Evolutionary conservation across 2,888 invertebrate genomes (phyloP), one percentile per base, ranked within the genome.

Genomic region (Drosophila picticornis): DNA sequence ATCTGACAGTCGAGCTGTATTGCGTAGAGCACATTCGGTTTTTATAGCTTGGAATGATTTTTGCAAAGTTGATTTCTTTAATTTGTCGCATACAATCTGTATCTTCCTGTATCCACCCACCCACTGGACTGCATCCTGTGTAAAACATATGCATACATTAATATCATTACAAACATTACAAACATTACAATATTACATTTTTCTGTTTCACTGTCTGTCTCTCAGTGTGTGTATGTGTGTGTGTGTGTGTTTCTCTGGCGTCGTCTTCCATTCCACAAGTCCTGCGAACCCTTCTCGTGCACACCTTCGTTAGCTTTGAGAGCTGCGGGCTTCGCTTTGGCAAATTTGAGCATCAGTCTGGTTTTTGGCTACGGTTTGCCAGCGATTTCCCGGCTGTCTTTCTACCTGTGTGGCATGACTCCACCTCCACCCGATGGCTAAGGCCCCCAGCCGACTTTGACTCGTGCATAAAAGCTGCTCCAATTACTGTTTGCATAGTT

Each of bases 401-500:
- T 70, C 65, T 57, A 76, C 71, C 80, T 75, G 56, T 56, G 46
- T 61, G 59, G 63, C 64, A 68, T 57, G 52, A 16, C 40, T 19
- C 10, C 22, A 4, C 22, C 46, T 19, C 53, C 57, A 11, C 34
- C 48, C 63, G 64, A 48, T 62, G 50, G 48, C 29, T 63, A 22
- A 22, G n/a, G 19, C 38, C 19, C 48, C 25, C 40, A 52, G 22
- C 50, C 10, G 40, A 31, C 60, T 74, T 53, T 63, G 65, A 80
- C 59, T 70, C 61, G 77, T 68, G 67, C 75, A 81, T 75, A 75
- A 81, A 81, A 84, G 84, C 88, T 81, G 81, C 84, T 81, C 81
- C 90, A 89, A 90, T 88, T 88, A 90, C 89, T 86, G 89, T 88
- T 89, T 86, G 86, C 86, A 90, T 86, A 90, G 90, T 81, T 83